A percentile compares a stretch with the other conserved stretches of the same genome.
These are phyloP conservation scores for Gorsachius goisagi DNA, from an alignment of 2,113 vertebrate genomes.

Conservation along the genomic window DNA sequence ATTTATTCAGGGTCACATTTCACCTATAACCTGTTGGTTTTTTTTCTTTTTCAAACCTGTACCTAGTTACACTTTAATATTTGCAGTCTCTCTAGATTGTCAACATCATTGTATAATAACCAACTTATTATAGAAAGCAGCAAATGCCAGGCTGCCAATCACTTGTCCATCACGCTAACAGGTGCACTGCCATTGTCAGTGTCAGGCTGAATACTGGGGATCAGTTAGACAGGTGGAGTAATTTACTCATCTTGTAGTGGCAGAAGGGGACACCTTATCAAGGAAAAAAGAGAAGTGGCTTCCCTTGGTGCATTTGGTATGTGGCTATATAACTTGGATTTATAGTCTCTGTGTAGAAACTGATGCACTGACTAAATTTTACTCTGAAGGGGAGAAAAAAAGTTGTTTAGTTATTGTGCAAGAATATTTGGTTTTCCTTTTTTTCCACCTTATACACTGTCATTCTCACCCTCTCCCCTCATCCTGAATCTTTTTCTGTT, in stretches of 20 bases:
- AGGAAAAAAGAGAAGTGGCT: neutral
- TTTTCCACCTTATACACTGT: neutral
- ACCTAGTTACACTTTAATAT: slow-evolving; percentile 23
- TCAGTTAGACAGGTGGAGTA: slow-evolving; percentile 64
- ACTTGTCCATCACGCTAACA: slow-evolving; percentile 65
- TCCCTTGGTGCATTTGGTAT: neutral
- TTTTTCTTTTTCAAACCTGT: neutral
- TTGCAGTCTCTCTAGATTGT: slow-evolving; percentile 36
- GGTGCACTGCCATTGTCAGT: slow-evolving; percentile 66
- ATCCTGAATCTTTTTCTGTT: neutral
- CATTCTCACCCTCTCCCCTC: neutral
- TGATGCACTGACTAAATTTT: neutral
- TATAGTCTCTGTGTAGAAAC: neutral
- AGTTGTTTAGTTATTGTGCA: neutral
- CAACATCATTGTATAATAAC: slow-evolving; percentile 55
- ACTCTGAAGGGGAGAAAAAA: neutral
- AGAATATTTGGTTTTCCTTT: neutral
- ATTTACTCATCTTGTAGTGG: slow-evolving; percentile 47
- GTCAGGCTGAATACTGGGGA: slow-evolving; percentile 43
- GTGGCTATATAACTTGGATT: slow-evolving; percentile 6
- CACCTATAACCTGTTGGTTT: neutral
- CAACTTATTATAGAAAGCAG: slow-evolving; percentile 53
- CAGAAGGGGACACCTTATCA: slow-evolving; percentile 55
- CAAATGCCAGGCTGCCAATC: slow-evolving; percentile 51
- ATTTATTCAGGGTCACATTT: slow-evolving; percentile 22